Conservation (phyloP, 2,797 vertebrate species). For the Dicrostonyx torquatus region DNA sequence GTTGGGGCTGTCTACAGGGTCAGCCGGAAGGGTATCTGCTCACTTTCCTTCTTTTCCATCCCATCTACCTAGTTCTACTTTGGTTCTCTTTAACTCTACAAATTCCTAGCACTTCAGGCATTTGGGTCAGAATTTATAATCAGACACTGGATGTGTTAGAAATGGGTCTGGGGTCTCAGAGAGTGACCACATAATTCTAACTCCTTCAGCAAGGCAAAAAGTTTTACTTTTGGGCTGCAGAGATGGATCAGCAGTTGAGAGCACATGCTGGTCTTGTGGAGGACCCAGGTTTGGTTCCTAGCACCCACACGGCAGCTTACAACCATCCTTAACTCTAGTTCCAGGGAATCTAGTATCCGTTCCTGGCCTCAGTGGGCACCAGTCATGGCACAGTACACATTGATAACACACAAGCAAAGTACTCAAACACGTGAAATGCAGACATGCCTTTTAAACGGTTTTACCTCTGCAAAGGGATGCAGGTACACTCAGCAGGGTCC, state of each 20-base stretch:
- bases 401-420: neutral
- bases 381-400: neutral
- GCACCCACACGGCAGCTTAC: neutral
- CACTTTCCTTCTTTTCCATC: neutral
- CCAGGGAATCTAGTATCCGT: neutral
- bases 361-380: neutral
- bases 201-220: neutral
- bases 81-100: constrained; percentile 43
- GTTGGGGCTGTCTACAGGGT: neutral
- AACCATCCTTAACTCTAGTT: neutral
- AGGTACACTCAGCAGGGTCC: no score
- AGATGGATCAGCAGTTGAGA: neutral
- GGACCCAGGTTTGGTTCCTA: neutral
- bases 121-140: neutral
- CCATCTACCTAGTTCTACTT: neutral
- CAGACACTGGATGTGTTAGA: neutral
- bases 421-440: neutral
- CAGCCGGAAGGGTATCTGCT: neutral
- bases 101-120: neutral
- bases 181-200: neutral
- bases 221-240: neutral
- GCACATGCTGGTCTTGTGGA: neutral
- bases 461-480: neutral
- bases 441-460: neutral
- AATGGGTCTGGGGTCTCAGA: neutral